Conservation (phyloP, 2,797 vertebrate genomes). For the Sebastes glaucus region DNA sequence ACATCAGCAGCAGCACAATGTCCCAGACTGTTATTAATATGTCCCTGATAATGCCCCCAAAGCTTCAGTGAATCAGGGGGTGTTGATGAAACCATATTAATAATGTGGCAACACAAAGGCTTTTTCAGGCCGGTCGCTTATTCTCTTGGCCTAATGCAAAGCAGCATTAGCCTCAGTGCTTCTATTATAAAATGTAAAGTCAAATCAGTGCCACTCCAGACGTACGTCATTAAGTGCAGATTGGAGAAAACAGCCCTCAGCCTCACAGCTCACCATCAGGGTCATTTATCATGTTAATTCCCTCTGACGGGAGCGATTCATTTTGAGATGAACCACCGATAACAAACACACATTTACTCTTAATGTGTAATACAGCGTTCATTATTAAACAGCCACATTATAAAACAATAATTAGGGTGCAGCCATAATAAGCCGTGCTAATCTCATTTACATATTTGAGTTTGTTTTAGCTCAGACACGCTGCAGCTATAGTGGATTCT, state of each 20-base stretch:
- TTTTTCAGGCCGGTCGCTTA: slow-evolving; percentile 40
- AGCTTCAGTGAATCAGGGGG: slow-evolving; percentile 5
- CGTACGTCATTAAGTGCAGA: slow-evolving; percentile 25
- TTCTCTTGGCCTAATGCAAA: slow-evolving; percentile 39
- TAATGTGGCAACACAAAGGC: slow-evolving; percentile 30
- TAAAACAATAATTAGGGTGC: neutral
- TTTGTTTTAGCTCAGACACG: neutral
- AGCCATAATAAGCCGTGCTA: neutral
- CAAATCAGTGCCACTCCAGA: slow-evolving; percentile 31
- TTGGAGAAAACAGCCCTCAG: slow-evolving; percentile 40
- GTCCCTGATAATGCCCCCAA: neutral
- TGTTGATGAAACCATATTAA: slow-evolving; percentile 36
- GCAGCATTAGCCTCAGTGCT: slow-evolving; percentile 23
- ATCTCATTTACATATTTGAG: slow-evolving; percentile 4
- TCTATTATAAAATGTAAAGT: slow-evolving; percentile 48
- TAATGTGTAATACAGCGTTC: slow-evolving; percentile 6
- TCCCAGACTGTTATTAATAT: slow-evolving; percentile 1
- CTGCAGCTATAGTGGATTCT: neutral
- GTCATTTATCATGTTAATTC: slow-evolving; percentile 40
- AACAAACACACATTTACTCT: slow-evolving; percentile 5
- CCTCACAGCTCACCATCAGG: slow-evolving; percentile 2
- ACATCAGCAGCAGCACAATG: slow-evolving; percentile 1
- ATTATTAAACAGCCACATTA: slow-evolving; percentile 32
- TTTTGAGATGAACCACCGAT: slow-evolving; percentile 18
- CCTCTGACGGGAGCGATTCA: slow-evolving; percentile 18